Evolutionary conservation across 2,797 vertebrate genomes (phyloP), one percentile per base, ranked within the genome.

Genomic region (Chaetodon trifasciatus): DNA sequence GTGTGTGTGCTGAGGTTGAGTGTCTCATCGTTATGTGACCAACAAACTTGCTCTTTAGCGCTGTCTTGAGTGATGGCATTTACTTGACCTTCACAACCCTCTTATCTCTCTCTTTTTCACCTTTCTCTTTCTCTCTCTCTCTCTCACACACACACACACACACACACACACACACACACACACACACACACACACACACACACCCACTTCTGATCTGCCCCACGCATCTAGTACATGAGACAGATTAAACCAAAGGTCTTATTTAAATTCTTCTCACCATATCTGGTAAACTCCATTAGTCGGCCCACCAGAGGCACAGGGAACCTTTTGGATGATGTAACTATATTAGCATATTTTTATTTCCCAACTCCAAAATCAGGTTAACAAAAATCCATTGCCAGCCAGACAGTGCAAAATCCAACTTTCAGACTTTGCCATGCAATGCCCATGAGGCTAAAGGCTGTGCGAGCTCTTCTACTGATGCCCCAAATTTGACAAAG

Each of bases 81-180:
- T 93, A 89, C 89, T 86, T 93, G 93, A 92, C 92, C 89, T 93
- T 94, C 87, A 87, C 80, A 84, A 75, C 52, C 81, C 83, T 73
- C 63, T 87, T 81, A 84, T 81, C 50, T 11, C 71, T 80, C 50
- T 63, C 16, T 62, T 73, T 56, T 76, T 62, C 23, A 44, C 39
- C 69, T 57, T 23, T 65, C 58, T 56, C 32, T 32, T 53, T 68
- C 74, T 52, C 58, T 32, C 77, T 71, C 28, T 32, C 28, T 32
- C 28, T 32, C 28, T 3, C 3, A 28, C 53, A 53, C 58, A 47
- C 50, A 46, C 47, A 69, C 39, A 70, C 58, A 53, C 42, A 72
- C 55, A 55, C 78, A 56, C 70, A 63, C 3, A 28, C 53, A 53
- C 58, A 47, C 50, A 46, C 47, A 69, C 39, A 70, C 58, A 53